Percentiles rank a stretch among this genome's conserved stretches.
phyloP scores from a whole-genome alignment of 2,113 vertebrate genomes.

The Mus pahari region DNA sequence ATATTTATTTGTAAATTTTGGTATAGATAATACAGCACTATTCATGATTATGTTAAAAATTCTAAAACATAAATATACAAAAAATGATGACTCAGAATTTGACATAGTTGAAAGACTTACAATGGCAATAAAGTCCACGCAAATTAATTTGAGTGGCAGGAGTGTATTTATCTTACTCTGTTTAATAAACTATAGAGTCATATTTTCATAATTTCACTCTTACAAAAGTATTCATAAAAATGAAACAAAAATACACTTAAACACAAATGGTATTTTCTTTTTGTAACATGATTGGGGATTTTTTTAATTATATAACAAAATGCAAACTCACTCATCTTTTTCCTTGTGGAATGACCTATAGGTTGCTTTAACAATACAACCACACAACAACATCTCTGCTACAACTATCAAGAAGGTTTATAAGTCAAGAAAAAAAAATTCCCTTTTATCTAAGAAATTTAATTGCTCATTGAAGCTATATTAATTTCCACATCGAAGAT shows the following conservation, averaged over 20 bases:
- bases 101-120: not conserved
- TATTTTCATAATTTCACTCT: not conserved
- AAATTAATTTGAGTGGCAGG: not conserved
- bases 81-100: not conserved
- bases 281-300: not conserved
- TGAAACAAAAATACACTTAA: conserved; percentile 41
- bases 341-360: not conserved
- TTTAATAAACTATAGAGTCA: not conserved
- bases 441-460: not conserved
- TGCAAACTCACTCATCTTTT: not conserved
- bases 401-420: not conserved
- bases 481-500: not conserved
- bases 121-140: not conserved
- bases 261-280: not conserved
- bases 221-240: not conserved
- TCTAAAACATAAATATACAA: not conserved
- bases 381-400: not conserved
- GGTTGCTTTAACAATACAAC: not conserved
- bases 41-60: not conserved
- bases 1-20: not conserved
- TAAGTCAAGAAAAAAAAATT: conserved; percentile 30
- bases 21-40: not conserved
- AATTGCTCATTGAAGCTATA: not conserved
- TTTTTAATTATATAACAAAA: not conserved
- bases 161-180: not conserved